Base-by-base conservation (phyloP, 2,888 invertebrate genomes). In the Noctuana brunneofusca region DNA sequence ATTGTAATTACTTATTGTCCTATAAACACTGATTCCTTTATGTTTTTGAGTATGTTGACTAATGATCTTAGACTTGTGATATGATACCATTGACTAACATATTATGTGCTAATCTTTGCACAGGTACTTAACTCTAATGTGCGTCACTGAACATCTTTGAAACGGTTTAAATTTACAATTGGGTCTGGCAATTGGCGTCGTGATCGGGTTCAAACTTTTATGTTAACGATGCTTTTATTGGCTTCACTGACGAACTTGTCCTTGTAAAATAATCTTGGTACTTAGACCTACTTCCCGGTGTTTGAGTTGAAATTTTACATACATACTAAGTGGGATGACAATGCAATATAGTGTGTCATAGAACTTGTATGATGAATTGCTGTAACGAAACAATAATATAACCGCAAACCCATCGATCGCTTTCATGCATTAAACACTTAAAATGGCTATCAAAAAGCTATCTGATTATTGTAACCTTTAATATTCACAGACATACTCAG, bases 401-500 rank as follows among this genome's bases (percentile, higher is more conserved):
- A 11, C 11, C 6, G 3, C 3, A 35, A 27, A 5, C 8, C 8
- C 11, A 11, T 35, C 11, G n/a, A 11, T 3, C 12, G 11, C n/a
- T 35, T 9, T 35, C n/a, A 11, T 35, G 12, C 35, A 2, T 27
- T n/a, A 11, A 11, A 3, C n/a, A 3, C 35, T 12, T n/a, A 35
- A 35, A 35, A 35, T 11, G n/a, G 3, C 1, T 27, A 27, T 27
- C 27, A 27, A 35, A n/a, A 41, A 8, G 4, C 43, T 43, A 43
- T 43, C 48, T 48, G 22, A 48, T 48, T 22, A 48, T 12, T 48
- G 16, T 3, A 5, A 16, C 30, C 1, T 43, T 60, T 54, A 41
- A 20, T 60, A 60, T 54, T 60, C 60, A 30, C 14, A 1, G 16
- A 53, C 54, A 54, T 30, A 16, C 16, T 35, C 2, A 22, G 4